Conservation (phyloP, 2,888 invertebrate species). For the Phaonia tiefii region DNA sequence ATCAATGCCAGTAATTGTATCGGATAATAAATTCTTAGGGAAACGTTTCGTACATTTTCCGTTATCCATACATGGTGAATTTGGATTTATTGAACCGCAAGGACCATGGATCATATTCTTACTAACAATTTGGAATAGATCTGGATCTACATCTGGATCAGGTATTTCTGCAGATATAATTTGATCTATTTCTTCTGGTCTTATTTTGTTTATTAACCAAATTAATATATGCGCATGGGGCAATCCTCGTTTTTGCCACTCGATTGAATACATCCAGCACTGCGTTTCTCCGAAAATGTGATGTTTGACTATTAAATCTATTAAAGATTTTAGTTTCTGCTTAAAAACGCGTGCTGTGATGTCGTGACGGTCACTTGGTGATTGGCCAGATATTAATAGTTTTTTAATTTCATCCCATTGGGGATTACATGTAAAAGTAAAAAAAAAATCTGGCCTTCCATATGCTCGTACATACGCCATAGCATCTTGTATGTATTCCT, state of each 20-base stretch:
- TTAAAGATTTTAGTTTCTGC: no score
- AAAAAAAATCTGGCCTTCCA: neutral
- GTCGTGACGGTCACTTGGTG: neutral
- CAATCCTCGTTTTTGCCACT: constrained; percentile 34
- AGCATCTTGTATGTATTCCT: constrained; percentile 5
- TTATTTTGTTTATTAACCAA: constrained; percentile 18
- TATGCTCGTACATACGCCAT: neutral
- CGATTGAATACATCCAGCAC: constrained; percentile 37
- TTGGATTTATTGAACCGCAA: neutral
- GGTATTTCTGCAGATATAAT: constrained; percentile 18
- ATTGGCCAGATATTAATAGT: neutral
- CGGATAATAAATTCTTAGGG: neutral
- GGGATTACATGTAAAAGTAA: no score
- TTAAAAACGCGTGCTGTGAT: no score
- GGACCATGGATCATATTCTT: constrained; percentile 15
- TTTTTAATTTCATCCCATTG: neutral
- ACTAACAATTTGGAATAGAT: neutral
- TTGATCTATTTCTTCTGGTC: neutral
- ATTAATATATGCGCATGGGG: constrained; percentile 16
- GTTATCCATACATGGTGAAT: constrained; percentile 10
- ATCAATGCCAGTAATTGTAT: neutral
- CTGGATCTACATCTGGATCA: neutral
- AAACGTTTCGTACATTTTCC: constrained; percentile 17
- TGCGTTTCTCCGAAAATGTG: constrained; percentile 18
- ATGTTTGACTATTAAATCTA: neutral